These are phyloP conservation scores for Vulpes lagopus DNA, from an alignment of 2,113 vertebrate genomes.

Conservation along the genomic window DNA sequence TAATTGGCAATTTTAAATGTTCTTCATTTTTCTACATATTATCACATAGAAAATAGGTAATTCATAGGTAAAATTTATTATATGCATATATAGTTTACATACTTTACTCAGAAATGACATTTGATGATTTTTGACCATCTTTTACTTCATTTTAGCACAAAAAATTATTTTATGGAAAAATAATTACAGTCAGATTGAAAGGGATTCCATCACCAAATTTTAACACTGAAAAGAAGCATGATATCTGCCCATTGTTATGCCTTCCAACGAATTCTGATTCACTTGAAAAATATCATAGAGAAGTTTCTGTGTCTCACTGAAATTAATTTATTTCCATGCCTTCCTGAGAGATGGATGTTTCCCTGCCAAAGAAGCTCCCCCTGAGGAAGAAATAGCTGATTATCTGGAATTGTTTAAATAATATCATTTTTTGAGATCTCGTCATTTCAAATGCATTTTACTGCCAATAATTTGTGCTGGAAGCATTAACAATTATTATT, in stretches of 20 bases:
- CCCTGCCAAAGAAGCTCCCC: background rate
- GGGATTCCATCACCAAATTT: background rate
- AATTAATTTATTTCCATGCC: slow-evolving; percentile 32
- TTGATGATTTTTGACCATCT: background rate
- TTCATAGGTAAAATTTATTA: background rate
- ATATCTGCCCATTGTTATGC: background rate
- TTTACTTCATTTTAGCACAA: background rate
- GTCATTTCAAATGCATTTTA: slow-evolving; percentile 48
- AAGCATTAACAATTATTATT: background rate
- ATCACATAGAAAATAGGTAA: background rate
- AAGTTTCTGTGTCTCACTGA: background rate
- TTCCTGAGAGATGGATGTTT: background rate
- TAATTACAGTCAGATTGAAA: background rate
- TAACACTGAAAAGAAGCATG: background rate
- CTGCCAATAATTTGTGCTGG: slow-evolving; percentile 52
- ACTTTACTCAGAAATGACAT: background rate
- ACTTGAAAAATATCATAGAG: background rate
- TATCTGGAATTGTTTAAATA: background rate
- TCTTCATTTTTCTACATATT: background rate
- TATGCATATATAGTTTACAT: background rate
- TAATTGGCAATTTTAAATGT: background rate
- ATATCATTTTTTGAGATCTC: slow-evolving; percentile 19
- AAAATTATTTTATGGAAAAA: background rate
- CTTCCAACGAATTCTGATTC: background rate
- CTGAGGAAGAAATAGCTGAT: background rate